These are phyloP conservation scores for Achatina immaculata DNA, from an alignment of 1,140 invertebrate genomes.

Conservation along the genomic window DNA sequence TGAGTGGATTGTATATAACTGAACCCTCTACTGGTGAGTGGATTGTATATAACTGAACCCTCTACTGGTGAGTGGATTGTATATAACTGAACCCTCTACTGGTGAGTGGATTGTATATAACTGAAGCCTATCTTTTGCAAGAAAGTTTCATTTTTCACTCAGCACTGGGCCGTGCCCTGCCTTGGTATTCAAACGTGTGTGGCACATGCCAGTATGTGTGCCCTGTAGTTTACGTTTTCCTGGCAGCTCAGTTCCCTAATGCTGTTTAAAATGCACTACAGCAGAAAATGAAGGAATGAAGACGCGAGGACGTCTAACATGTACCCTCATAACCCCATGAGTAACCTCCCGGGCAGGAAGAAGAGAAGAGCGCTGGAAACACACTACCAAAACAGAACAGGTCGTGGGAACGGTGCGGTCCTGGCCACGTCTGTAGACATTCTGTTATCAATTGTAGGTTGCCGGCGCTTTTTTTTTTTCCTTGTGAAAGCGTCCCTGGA, in stretches of 20 bases:
- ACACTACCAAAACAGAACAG: background rate
- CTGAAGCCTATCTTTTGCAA: too few species aligned
- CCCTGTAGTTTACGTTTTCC: background rate
- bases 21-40: too few species aligned
- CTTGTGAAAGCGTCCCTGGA: background rate
- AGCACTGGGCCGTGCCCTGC: too few species aligned
- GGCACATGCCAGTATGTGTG: background rate
- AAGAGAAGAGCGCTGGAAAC: background rate
- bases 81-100: too few species aligned
- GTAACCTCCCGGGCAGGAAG: background rate
- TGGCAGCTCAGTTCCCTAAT: background rate
- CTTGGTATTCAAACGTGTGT: too few species aligned
- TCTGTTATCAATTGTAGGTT: background rate
- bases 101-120: too few species aligned
- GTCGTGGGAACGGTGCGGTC: constrained; percentile 2
- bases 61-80: too few species aligned
- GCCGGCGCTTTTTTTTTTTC: too few species aligned
- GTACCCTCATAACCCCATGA: background rate
- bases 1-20: too few species aligned
- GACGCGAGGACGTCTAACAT: background rate
- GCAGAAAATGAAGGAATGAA: background rate
- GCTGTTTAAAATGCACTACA: background rate
- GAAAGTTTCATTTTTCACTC: too few species aligned
- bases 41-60: too few species aligned
- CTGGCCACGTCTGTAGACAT: background rate